Base-by-base conservation (phyloP, 2,797 vertebrate species). In the Zonotrichia albicollis region DNA sequence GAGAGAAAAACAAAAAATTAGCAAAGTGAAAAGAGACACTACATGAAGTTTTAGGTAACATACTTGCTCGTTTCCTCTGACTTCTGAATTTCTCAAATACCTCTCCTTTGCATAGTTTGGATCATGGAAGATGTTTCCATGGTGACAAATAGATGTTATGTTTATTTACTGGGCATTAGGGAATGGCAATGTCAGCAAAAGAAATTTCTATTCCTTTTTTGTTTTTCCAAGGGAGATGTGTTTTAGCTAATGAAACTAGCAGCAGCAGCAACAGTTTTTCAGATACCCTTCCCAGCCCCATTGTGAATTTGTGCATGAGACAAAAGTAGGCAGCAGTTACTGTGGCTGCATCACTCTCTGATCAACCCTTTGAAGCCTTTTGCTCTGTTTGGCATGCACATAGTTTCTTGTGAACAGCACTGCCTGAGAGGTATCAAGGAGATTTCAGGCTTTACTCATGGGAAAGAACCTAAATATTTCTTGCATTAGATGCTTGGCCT, bases 101-200 rank as follows among this genome's bases (percentile, higher is more conserved):
- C 60, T 89, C 77, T 95, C 86, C 91, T 97, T 93, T 96, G 95
- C 84, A 95, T 96, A 93, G 86, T 97, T 85, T 46, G 94, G 93
- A 94, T 87, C 90, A 87, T 58, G 83, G 58, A 60, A 93, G 89
- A 50, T 48, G 96, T 98, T 98, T 98, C 98, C 97, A 96, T 98
- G 96, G 97, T 94, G 96, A 98, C 95, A 91, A 97, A 97, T 96
- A 96, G 96, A 96, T 81, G 78, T 93, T 95, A 87, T 95, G 72
- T 97, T 98, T 98, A 95, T 98, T 98, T 98, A 97, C 94, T 93
- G 94, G 97, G 84, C 95, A 96, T 77, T 92, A 82, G 89, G 96
- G 96, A 97, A 97, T 95, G 95, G 97, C 92, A 96, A 61, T 96
- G 95, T 91, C 89, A 91, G 90, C 77, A 96, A 95, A 94, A 97